Percentiles rank a stretch among this genome's conserved stretches.
phyloP scores from a whole-genome alignment of 1,140 invertebrate species.

The Drosophila fuyamai region DNA sequence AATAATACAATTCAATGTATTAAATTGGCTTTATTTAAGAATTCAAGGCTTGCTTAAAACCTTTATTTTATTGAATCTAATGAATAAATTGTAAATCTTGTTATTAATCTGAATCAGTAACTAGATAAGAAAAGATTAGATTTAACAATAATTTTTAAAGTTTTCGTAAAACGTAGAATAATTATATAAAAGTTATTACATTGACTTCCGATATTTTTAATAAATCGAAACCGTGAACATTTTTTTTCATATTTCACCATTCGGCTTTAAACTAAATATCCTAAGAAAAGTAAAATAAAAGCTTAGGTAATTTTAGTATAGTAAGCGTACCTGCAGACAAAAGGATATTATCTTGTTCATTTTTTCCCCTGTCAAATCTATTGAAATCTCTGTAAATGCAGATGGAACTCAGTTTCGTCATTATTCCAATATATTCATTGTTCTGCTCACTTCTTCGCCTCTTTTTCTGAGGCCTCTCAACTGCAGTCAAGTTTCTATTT shows the following conservation, averaged over 20 bases:
- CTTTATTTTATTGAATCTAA: not conserved
- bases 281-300: not conserved
- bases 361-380: not conserved
- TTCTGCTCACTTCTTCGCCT: constrained; percentile 25
- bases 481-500: constrained; percentile 44
- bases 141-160: too few species aligned
- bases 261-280: not conserved
- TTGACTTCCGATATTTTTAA: too few species aligned
- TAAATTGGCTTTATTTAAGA: constrained; percentile 1
- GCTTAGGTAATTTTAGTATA: not conserved
- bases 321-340: not conserved
- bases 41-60: not conserved
- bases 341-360: not conserved
- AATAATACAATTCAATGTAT: constrained; percentile 12
- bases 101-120: too few species aligned
- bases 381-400: constrained; percentile 10
- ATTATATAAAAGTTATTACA: too few species aligned
- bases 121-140: too few species aligned
- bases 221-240: too few species aligned
- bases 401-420: constrained; percentile 5
- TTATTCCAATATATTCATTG: constrained; percentile 53
- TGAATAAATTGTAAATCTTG: too few species aligned
- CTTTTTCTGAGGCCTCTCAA: constrained; percentile 29
- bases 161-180: too few species aligned
- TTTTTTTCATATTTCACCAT: too few species aligned